A percentile compares a stretch with the other conserved stretches of the same genome.
Evolutionary conservation across 1,140 invertebrate genomes (phyloP).

Genomic region (Eufriesea mexicana): DNA sequence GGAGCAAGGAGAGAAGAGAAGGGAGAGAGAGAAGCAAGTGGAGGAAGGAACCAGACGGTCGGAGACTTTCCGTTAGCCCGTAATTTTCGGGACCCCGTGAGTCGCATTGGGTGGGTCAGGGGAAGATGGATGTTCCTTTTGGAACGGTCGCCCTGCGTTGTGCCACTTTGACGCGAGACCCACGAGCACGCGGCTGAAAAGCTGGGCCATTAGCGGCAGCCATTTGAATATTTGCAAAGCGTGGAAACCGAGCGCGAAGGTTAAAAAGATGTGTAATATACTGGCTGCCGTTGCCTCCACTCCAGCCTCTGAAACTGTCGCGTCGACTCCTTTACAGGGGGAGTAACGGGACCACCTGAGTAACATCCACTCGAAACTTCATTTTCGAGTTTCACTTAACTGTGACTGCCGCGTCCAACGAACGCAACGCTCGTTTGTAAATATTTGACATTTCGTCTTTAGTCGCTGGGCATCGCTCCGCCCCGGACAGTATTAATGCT

Average conservation of each 20-base stretch:
- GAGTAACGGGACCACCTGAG: conserved; percentile 67
- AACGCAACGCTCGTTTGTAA: conserved; percentile 12
- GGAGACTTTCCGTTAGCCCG: conserved; percentile 73
- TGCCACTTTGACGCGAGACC: conserved; percentile 79
- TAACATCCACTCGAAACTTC: conserved; percentile 71
- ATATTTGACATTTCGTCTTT: conserved; percentile 5
- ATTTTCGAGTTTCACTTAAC: conserved; percentile 55
- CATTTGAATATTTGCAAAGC: conserved; percentile 82
- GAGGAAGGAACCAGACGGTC: conserved; percentile 18
- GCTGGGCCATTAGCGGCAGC: conserved; percentile 78
- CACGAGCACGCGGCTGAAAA: conserved; percentile 44
- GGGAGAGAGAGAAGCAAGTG: neutral
- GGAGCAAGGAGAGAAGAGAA: neutral
- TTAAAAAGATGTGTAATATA: conserved; percentile 80
- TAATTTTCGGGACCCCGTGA: conserved; percentile 76
- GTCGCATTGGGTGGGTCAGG: conserved; percentile 70
- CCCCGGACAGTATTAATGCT: neutral
- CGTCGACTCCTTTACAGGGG: conserved; percentile 55
- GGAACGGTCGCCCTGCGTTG: conserved; percentile 61
- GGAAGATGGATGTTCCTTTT: conserved; percentile 77
- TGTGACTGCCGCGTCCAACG: conserved; percentile 33
- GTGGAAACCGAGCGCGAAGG: conserved; percentile 72
- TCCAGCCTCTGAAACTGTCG: conserved; percentile 75
- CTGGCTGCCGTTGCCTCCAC: conserved; percentile 75
- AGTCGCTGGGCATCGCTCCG: neutral